Percentiles rank a stretch among this genome's conserved stretches.
Evolutionary conservation across 2,113 vertebrate genomes (phyloP).

Genomic region (Macquaria ambigua): DNA sequence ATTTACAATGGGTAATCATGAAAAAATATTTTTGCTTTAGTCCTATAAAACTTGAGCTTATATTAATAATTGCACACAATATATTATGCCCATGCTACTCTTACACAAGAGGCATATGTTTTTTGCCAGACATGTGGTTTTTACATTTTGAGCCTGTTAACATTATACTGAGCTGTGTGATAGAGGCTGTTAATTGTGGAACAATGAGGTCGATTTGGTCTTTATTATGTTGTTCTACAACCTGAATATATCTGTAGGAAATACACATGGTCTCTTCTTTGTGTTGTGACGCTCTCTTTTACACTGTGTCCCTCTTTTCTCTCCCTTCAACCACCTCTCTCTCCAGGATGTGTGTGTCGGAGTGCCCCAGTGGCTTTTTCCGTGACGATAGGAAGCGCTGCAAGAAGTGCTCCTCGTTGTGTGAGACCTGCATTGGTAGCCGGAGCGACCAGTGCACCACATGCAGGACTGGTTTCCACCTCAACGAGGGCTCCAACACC

Average conservation of each 20-base stretch:
- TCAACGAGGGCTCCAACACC: constrained; percentile 91
- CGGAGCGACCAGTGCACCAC: constrained; percentile 94
- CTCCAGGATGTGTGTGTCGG: constrained; percentile 93
- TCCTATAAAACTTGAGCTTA: constrained; percentile 9
- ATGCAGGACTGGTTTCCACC: constrained; percentile 92
- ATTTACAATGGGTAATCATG: background rate
- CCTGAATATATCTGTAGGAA: background rate
- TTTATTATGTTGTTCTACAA: constrained; percentile 4
- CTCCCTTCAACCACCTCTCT: background rate
- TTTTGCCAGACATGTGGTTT: constrained; percentile 21
- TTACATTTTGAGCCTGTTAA: constrained; percentile 21
- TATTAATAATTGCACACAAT: background rate
- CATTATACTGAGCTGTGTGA: constrained; percentile 5
- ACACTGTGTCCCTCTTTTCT: background rate
- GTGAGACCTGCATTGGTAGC: constrained; percentile 94
- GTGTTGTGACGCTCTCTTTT: background rate
- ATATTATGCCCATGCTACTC: background rate
- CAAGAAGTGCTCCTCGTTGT: constrained; percentile 94
- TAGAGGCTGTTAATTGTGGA: background rate
- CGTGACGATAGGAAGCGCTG: constrained; percentile 95
- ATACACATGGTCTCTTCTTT: background rate
- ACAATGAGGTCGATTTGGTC: background rate
- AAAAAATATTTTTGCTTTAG: background rate
- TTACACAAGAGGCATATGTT: background rate
- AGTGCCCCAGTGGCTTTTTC: constrained; percentile 95